Evolutionary conservation across 2,113 vertebrate species (phyloP).

Genomic region (Pterophyllum scalare): DNA sequence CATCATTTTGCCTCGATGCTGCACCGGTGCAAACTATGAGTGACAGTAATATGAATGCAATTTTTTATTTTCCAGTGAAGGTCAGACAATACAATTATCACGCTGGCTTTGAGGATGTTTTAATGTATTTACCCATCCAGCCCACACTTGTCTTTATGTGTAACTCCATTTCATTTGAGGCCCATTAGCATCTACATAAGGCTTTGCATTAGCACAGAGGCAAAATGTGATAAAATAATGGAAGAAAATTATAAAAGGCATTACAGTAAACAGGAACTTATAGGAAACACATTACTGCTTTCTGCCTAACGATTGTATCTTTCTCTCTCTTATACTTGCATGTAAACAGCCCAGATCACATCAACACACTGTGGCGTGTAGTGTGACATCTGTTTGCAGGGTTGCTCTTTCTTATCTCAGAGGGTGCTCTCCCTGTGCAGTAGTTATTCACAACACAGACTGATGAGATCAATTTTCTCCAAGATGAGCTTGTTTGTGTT

Average conservation of each 20-base stretch:
- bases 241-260: neutral
- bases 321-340: neutral
- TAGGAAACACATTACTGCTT: neutral
- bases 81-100: neutral
- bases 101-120: neutral
- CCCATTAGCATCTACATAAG: too few relatives aligned
- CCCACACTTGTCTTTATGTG: neutral
- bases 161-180: too few relatives aligned
- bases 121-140: neutral
- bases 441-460: neutral
- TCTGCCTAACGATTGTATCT: neutral
- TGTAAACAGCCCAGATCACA: neutral
- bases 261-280: neutral
- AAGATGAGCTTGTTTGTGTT: neutral
- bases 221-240: neutral
- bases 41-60: neutral
- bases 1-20: too few relatives aligned
- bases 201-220: too few relatives aligned
- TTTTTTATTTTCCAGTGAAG: neutral
- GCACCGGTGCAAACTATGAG: too few relatives aligned
- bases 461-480: neutral
- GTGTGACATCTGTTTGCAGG: constrained; percentile 7
- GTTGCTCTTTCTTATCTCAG: neutral
- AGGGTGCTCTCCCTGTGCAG: neutral
- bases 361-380: neutral